A percentile compares a stretch with the other conserved stretches of the same genome.
Evolutionary conservation across 2,113 vertebrate species (phyloP).

Genomic region (Verasper variegatus): DNA sequence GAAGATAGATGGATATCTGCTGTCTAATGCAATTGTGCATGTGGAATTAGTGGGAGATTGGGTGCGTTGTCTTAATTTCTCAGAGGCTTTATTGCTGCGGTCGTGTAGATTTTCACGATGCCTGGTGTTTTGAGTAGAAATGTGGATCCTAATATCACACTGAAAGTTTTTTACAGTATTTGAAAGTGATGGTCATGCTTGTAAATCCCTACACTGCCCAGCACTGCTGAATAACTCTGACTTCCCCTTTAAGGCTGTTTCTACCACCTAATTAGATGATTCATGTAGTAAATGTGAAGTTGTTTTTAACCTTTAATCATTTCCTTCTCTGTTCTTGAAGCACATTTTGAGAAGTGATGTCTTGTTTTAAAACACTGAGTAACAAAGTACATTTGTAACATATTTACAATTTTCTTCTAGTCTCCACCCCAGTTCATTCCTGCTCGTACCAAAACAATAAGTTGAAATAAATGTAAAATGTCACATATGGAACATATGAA

Average conservation of each 20-base stretch:
- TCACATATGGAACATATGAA: too few species aligned
- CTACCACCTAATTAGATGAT: conserved; percentile 20
- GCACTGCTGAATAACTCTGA: background rate
- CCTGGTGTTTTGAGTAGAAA: conserved; percentile 39
- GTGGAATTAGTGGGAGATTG: conserved; percentile 44
- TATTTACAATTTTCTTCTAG: too few species aligned
- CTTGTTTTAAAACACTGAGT: conserved; percentile 1
- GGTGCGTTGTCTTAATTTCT: conserved; percentile 38
- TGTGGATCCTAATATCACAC: conserved; percentile 27
- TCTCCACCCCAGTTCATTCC: too few species aligned
- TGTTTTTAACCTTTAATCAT: background rate
- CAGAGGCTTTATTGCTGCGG: conserved; percentile 51
- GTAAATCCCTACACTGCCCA: background rate
- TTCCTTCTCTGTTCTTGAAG: background rate
- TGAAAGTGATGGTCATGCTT: conserved; percentile 1
- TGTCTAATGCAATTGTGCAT: conserved; percentile 56
- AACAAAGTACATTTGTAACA: too few species aligned
- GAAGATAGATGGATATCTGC: conserved; percentile 66
- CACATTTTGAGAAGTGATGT: conserved; percentile 8
- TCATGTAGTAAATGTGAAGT: conserved; percentile 19
- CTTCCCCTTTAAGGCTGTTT: conserved; percentile 4
- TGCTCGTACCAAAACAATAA: too few species aligned
- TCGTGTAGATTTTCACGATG: conserved; percentile 53
- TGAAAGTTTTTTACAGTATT: conserved; percentile 2
- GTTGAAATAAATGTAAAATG: too few species aligned